Percentiles rank a stretch among this genome's conserved stretches.
Conservation (phyloP, 2,888 invertebrate species). For the Tetramorium bicarinatum region DNA sequence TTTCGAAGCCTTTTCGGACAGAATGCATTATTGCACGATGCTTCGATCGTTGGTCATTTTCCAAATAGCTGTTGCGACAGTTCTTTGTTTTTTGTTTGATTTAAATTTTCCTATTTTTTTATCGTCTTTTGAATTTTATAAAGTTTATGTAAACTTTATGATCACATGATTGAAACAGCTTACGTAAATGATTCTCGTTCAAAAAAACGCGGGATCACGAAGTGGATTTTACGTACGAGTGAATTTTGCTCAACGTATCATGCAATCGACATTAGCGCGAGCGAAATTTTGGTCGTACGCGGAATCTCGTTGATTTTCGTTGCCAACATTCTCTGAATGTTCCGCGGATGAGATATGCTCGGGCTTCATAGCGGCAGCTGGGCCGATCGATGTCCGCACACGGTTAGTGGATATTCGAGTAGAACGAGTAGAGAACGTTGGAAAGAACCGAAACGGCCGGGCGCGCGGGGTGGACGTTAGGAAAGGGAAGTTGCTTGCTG, state of each 20-base stretch:
- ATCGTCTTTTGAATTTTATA: too few species aligned
- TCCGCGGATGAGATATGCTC: slow-evolving; percentile 61
- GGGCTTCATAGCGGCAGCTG: slow-evolving; percentile 61
- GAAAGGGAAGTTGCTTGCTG: slow-evolving; percentile 86
- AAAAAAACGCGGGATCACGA: slow-evolving; percentile 12
- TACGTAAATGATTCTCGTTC: slow-evolving; percentile 11
- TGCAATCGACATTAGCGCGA: neutral
- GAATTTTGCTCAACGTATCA: neutral
- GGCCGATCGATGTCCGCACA: slow-evolving; percentile 75
- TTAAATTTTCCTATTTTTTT: neutral
- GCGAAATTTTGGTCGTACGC: neutral
- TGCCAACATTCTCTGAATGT: slow-evolving; percentile 55
- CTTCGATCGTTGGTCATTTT: slow-evolving; percentile 24
- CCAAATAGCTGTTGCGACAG: slow-evolving; percentile 12
- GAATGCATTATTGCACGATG: slow-evolving; percentile 30
- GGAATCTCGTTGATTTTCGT: slow-evolving; percentile 57
- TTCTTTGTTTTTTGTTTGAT: slow-evolving; percentile 8
- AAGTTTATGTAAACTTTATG: neutral
- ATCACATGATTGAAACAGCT: neutral
- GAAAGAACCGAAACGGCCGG: slow-evolving; percentile 79
- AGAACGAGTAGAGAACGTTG: slow-evolving; percentile 67
- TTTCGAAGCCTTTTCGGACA: slow-evolving; percentile 24
- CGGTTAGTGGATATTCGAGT: slow-evolving; percentile 75
- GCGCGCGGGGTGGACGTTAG: slow-evolving; percentile 78
- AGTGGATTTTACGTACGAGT: neutral